phyloP scores from a whole-genome alignment of 2,888 invertebrate genomes.

The Scelioninae gen. 2 region DNA sequence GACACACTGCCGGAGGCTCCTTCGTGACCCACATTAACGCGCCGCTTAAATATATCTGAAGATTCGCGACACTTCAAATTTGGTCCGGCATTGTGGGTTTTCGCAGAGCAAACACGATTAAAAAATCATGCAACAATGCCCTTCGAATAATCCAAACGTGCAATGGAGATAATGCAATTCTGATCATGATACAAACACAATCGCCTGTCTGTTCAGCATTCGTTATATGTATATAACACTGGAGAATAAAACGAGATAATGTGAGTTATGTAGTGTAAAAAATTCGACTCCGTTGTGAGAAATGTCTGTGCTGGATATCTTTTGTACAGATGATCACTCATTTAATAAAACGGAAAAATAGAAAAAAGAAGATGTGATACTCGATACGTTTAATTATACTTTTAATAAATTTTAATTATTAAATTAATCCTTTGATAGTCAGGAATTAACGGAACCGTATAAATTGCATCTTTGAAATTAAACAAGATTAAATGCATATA shows the following conservation, averaged over 20 bases:
- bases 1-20: conserved; percentile 71
- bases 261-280: not conserved
- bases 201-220: not conserved
- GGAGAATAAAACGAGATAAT: conserved; percentile 2
- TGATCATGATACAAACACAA: conserved; percentile 5
- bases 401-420: too few relatives aligned
- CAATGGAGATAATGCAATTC: conserved; percentile 14
- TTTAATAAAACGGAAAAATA: conserved; percentile 6
- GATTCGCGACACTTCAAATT: conserved; percentile 51
- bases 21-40: conserved; percentile 67
- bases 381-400: too few relatives aligned
- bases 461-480: too few relatives aligned
- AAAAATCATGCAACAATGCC: conserved; percentile 7
- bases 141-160: conserved; percentile 13
- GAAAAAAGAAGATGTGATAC: too few relatives aligned
- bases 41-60: conserved; percentile 46
- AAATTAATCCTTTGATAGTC: too few relatives aligned
- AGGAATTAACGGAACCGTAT: too few relatives aligned
- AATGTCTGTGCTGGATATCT: not conserved
- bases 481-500: too few relatives aligned
- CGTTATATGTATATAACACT: not conserved
- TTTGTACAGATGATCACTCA: conserved; percentile 10
- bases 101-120: conserved; percentile 3
- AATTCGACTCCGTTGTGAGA: not conserved
- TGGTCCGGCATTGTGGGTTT: conserved; percentile 38